Evolutionary conservation across 2,888 invertebrate genomes (phyloP), one percentile per base, ranked within the genome.

Genomic region (Cryptophagus acutangulus): DNA sequence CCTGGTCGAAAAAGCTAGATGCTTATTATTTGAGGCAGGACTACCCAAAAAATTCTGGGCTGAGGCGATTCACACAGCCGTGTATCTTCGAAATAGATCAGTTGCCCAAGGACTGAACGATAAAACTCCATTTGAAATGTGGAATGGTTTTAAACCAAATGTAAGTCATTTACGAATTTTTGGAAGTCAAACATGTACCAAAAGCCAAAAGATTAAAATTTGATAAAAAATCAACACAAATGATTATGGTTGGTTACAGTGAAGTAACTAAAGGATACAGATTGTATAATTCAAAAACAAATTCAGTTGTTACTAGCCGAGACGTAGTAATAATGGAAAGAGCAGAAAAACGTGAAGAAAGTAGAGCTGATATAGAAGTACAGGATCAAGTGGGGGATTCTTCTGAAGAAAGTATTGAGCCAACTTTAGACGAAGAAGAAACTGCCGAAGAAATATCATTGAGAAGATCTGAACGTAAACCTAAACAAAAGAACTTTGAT

Each of bases 161-260:
- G 36, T 49, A 4, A 20, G 24, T 5, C 36, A 47, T 41, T 35
- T 40, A 8, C 33, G 24, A 33, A 14, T 38, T 28, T 49, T 51
- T 45, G 43, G 47, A 8, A 30, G 38, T 24, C 33, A 12, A 8
- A 40, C 40, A 38, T 16, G 25, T 48, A 12, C 40, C 40, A 14
- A 39, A 36, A 25, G 35, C 46, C 38, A 10, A 29, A 4, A 33
- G 44, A 30, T 18, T 35, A 17, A 50, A 46, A 40, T 46, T 48
- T 33, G 46, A 46, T 36, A 16, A 38, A 14, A 45, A 39, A 31
- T 33, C 34, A 6, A 15, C 36, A 9, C 41, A 38, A 28, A 24
- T 36, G 20, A 24, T 44, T 17, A 17, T 46, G 17, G 17, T 40
- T 18, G 46, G 40, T 10, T 44, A 43, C 9, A 13, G 12, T 4